Base-by-base conservation (phyloP, 2,797 vertebrate species). In the Hipposideros larvatus region DNA sequence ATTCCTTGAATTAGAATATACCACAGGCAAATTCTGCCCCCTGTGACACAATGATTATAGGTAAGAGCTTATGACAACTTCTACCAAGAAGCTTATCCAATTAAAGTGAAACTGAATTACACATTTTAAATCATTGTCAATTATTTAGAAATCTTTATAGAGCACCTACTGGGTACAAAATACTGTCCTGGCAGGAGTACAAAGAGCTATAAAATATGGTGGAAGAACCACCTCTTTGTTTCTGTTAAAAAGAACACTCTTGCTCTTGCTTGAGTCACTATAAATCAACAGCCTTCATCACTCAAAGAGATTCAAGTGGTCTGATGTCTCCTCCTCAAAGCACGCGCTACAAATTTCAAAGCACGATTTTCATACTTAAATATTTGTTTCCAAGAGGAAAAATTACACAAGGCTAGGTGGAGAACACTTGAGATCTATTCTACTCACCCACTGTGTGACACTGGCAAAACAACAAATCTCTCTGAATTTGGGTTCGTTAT, bases 111-210 rank as follows among this genome's bases (percentile, higher is more conserved):
- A 80, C 22, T 59, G 34, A 96, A 77, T 80, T 68, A 73, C 14
- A 31, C n/a, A 82, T 77, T 71, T 92, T 70, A 94, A 91, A 68
- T 59, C 78, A 66, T 13, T 71, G 15, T 71, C 83, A 78, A 70
- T 96, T 97, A 79, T 74, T 89, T 84, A 92, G 68, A 96, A 94
- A 77, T 61, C 88, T 63, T 87, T 77, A 66, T 6, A 84, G 37
- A 79, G 55, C 2, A 41, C 21, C 19, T 80, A 55, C n/a, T 78
- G 48, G 43, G 43, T 51, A 68, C 15, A 48, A 80, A 92, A 53
- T 19, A 78, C 21, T 24, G 24, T 31, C n/a, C 57, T 65, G 41
- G 41, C 16, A 87, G 77, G 43, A 66, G 66, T 10, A 87, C 4
- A 48, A 65, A 43, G 48, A 57, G n/a, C 41, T 68, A 31, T 18